phyloP scores from a whole-genome alignment of 2,888 invertebrate genomes.

The Tipula helvola region DNA sequence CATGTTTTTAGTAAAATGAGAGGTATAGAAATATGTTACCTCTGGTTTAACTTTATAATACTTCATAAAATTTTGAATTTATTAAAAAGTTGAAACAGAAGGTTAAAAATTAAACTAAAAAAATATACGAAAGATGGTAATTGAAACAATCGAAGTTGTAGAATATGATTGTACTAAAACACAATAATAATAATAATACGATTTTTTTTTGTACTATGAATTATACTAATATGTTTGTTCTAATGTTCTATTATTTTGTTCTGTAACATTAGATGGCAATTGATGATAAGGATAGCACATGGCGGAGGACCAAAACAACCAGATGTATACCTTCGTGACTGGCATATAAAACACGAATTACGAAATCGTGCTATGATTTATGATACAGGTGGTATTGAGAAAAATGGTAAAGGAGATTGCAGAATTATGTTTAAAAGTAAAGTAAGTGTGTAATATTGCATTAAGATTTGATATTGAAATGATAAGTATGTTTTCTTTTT shows the following conservation, averaged over 20 bases:
- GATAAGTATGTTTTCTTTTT: background rate
- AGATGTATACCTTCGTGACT: slow-evolving; percentile 15
- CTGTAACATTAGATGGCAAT: slow-evolving; percentile 13
- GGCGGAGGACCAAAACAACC: slow-evolving; percentile 12
- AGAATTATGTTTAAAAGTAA: background rate
- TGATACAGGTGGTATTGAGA: background rate
- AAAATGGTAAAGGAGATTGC: background rate
- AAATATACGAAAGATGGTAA: too few relatives aligned
- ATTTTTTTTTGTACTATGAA: too few relatives aligned
- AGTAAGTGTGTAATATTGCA: background rate
- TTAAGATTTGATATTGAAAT: background rate
- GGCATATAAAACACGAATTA: slow-evolving; percentile 16
- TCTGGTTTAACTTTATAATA: too few relatives aligned
- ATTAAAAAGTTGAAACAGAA: too few relatives aligned
- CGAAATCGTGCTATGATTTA: slow-evolving; percentile 15
- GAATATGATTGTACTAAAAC: too few relatives aligned
- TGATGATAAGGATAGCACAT: slow-evolving; percentile 14
- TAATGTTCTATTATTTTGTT: background rate
- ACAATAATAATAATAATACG: too few relatives aligned
- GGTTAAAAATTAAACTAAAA: too few relatives aligned
- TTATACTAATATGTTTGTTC: too few relatives aligned
- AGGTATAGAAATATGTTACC: too few relatives aligned
- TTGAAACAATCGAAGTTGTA: too few relatives aligned
- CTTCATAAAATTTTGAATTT: too few relatives aligned
- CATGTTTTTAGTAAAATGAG: too few relatives aligned